phyloP scores from a whole-genome alignment of 1,140 invertebrate species.

The Zaprionus lachaisei region DNA sequence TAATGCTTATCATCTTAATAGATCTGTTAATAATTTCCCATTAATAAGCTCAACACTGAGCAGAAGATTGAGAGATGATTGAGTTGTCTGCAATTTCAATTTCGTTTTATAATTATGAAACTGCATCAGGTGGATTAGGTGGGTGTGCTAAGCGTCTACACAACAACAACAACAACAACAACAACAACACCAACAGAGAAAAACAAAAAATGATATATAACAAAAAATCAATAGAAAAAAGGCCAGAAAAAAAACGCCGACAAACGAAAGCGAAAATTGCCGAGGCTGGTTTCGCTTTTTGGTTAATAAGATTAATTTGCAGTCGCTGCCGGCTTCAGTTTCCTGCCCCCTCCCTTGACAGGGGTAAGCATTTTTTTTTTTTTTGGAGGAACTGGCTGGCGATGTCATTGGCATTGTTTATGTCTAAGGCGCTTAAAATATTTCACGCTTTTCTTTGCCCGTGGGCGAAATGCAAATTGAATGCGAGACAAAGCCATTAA shows the following conservation, averaged over 20 bases:
- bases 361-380: not conserved
- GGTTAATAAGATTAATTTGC: slow-evolving; percentile 63
- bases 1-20: not conserved
- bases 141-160: slow-evolving; percentile 30
- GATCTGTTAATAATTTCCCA: not conserved
- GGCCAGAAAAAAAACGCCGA: slow-evolving; percentile 30
- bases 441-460: slow-evolving; percentile 52
- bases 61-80: not conserved
- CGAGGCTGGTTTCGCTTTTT: slow-evolving; percentile 47
- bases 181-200: too few species aligned
- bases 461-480: slow-evolving; percentile 70
- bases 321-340: slow-evolving; percentile 45
- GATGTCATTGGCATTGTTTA: slow-evolving; percentile 38
- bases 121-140: slow-evolving; percentile 36
- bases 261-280: slow-evolving; percentile 59
- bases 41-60: not conserved
- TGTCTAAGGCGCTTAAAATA: slow-evolving; percentile 54
- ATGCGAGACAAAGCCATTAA: slow-evolving; percentile 56
- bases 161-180: slow-evolving; percentile 9
- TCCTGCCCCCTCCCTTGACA: not conserved
- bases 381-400: slow-evolving; percentile 18
- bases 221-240: slow-evolving; percentile 29
- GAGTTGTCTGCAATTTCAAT: slow-evolving; percentile 4
- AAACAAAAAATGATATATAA: slow-evolving; percentile 3
- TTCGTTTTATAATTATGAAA: slow-evolving; percentile 26